Percentiles rank a stretch among this genome's conserved stretches.
These are phyloP conservation scores for Rhagoletis pomonella DNA, from an alignment of 1,140 invertebrate species.

Conservation along the genomic window DNA sequence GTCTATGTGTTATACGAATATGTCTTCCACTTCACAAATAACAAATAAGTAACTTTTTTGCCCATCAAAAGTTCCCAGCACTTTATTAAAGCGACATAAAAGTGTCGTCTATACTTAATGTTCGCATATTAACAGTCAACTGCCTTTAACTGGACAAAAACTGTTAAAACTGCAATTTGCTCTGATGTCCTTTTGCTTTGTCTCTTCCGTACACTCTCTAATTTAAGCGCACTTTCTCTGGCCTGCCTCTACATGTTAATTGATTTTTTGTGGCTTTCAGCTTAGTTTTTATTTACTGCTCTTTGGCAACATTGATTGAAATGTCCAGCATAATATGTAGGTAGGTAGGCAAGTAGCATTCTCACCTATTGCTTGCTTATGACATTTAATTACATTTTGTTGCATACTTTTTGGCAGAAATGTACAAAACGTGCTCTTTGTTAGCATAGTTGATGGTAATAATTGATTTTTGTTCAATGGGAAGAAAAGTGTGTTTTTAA, in stretches of 20 bases:
- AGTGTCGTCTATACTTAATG: constrained; percentile 72
- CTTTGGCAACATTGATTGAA: constrained; percentile 53
- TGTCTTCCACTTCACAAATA: background rate
- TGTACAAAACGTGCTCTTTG: background rate
- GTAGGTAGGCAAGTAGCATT: background rate
- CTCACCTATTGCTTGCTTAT: constrained; percentile 33
- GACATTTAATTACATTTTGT: constrained; percentile 37
- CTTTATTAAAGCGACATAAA: constrained; percentile 73
- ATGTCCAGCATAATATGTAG: constrained; percentile 59
- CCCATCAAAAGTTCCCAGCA: constrained; percentile 57
- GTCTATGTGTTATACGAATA: background rate
- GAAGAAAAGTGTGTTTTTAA: no score
- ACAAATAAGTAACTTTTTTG: background rate
- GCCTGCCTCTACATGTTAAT: constrained; percentile 30
- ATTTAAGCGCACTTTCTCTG: background rate
- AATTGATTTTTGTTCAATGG: no score
- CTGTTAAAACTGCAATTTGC: background rate
- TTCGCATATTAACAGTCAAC: constrained; percentile 65
- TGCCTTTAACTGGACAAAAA: background rate
- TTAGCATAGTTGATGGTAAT: no score
- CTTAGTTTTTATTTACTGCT: constrained; percentile 28
- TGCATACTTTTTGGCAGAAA: constrained; percentile 36
- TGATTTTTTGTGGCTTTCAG: constrained; percentile 33
- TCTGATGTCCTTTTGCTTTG: background rate
- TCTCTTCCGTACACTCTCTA: background rate